Evolutionary conservation across 2,888 invertebrate species (phyloP).

Genomic region (Amiota mariae): DNA sequence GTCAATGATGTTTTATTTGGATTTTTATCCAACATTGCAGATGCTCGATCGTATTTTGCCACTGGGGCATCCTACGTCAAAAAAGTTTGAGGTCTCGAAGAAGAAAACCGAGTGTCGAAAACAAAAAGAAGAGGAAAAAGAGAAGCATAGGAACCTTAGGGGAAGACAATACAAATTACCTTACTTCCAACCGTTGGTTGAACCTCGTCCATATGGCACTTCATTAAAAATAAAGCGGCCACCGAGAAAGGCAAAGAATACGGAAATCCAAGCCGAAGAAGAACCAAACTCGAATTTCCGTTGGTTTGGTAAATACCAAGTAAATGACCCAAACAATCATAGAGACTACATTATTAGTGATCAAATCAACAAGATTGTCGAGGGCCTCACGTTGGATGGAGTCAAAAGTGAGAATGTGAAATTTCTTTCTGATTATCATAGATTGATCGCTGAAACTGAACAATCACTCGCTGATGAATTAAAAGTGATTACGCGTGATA

Average conservation of each 20-base stretch:
- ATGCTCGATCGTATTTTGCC: conserved; percentile 69
- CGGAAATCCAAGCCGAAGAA: not conserved
- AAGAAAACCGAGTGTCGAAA: not conserved
- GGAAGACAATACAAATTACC: conserved; percentile 41
- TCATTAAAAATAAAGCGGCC: not conserved
- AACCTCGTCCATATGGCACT: conserved; percentile 30
- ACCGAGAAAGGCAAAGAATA: not conserved
- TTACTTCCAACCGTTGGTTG: conserved; percentile 50
- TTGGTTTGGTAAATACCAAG: conserved; percentile 50
- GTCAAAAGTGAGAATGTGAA: conserved; percentile 20
- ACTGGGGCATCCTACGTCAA: conserved; percentile 43
- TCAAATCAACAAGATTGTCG: conserved; percentile 45
- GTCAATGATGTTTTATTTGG: conserved; percentile 67
- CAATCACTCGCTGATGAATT: conserved; percentile 41
- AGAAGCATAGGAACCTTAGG: not conserved
- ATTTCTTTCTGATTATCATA: conserved; percentile 51
- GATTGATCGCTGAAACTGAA: conserved; percentile 43
- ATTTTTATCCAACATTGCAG: conserved; percentile 65
- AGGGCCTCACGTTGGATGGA: conserved; percentile 21
- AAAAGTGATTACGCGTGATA: conserved; percentile 35
- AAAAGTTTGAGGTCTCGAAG: conserved; percentile 22
- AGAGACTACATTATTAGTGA: conserved; percentile 29
- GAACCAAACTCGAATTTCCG: conserved; percentile 33
- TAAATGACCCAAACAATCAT: conserved; percentile 26
- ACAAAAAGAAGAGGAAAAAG: not conserved